phyloP scores from a whole-genome alignment of 64 coral and sea anemone species.

The Anthopleura sola region DNA sequence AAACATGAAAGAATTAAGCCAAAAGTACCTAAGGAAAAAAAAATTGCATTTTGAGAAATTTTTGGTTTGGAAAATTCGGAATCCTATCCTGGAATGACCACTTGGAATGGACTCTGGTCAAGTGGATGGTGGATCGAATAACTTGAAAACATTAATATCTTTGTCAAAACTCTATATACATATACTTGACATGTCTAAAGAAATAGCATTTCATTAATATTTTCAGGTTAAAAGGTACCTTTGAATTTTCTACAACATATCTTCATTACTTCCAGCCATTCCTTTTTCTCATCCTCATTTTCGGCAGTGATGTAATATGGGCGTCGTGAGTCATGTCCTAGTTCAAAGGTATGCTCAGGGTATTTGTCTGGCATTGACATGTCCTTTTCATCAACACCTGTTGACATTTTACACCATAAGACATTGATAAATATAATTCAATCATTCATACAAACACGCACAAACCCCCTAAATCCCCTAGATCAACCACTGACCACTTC shows the following conservation, averaged over 20 bases:
- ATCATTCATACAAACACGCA: background rate
- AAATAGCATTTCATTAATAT: no score
- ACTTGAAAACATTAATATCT: background rate
- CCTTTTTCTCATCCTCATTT: slow-evolving; percentile 78
- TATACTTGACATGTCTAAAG: background rate
- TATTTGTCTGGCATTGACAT: slow-evolving; percentile 48
- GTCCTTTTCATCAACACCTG: slow-evolving; percentile 71
- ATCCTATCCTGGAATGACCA: no score
- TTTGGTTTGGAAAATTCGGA: no score
- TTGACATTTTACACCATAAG: no score
- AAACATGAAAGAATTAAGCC: no score
- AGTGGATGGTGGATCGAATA: no score
- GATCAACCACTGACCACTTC: no score
- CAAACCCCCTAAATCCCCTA: no score
- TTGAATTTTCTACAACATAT: slow-evolving; percentile 56
- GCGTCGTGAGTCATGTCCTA: slow-evolving; percentile 58
- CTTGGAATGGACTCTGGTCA: no score
- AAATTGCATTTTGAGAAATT: no score
- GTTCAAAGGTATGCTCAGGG: slow-evolving; percentile 80
- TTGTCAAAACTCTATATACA: background rate
- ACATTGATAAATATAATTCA: no score
- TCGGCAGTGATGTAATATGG: slow-evolving; percentile 76
- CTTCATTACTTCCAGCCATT: slow-evolving; percentile 77
- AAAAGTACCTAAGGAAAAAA: no score
- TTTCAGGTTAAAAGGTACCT: slow-evolving; percentile 15